A percentile compares a stretch with the other conserved stretches of the same genome.
Conservation (phyloP, 2,797 vertebrate species). For the Nannoperca obscura region DNA sequence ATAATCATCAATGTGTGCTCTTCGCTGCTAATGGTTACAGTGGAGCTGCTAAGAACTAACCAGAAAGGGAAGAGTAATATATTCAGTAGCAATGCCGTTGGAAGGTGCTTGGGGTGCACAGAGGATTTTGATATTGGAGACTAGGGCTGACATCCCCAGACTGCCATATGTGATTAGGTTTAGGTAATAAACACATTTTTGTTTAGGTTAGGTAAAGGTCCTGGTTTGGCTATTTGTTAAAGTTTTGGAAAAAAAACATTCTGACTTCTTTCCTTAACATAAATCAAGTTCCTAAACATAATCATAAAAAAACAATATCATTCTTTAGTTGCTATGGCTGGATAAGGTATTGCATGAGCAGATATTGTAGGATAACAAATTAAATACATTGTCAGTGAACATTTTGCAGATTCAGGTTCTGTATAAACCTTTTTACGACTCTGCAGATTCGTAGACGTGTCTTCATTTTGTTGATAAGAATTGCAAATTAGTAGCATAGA, state of each 20-base stretch:
- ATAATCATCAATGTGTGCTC: neutral
- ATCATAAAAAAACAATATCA: neutral
- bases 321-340: neutral
- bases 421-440: neutral
- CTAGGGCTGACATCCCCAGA: neutral
- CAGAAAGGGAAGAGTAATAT: neutral
- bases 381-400: neutral
- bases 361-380: neutral
- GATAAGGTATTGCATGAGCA: neutral
- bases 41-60: neutral
- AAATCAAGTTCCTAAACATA: neutral
- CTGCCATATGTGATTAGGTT: neutral
- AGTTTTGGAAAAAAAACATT: neutral
- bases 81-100: neutral
- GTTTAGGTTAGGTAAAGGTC: neutral
- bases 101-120: neutral
- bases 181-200: neutral
- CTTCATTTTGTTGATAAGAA: neutral
- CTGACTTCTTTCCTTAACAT: neutral
- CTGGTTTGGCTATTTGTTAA: neutral
- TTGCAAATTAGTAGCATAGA: too few relatives aligned
- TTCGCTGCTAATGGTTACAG: neutral
- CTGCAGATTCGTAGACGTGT: too few relatives aligned
- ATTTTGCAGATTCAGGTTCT: neutral
- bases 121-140: neutral